These are phyloP conservation scores for Quadroppia sp. DNA, from an alignment of 2,888 invertebrate species.

Conservation along the genomic window DNA sequence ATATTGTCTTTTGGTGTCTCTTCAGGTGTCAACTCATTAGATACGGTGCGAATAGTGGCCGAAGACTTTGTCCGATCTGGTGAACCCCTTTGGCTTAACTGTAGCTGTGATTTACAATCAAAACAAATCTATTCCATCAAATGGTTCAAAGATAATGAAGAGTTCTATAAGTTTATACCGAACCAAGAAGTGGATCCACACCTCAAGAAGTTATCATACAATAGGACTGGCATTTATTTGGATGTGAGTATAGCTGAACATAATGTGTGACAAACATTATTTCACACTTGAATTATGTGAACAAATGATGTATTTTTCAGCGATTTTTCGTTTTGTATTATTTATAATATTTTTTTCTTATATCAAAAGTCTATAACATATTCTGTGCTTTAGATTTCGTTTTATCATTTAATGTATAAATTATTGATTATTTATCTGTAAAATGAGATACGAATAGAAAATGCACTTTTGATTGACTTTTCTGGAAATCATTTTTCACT, in stretches of 20 bases:
- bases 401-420: too few relatives aligned
- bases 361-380: too few relatives aligned
- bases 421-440: too few relatives aligned
- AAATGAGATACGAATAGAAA: too few relatives aligned
- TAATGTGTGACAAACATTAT: too few relatives aligned
- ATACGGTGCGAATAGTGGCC: slow-evolving; percentile 36
- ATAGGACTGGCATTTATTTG: slow-evolving; percentile 27
- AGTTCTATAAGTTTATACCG: slow-evolving; percentile 38
- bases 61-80: slow-evolving; percentile 37
- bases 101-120: slow-evolving; percentile 32
- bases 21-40: slow-evolving; percentile 27
- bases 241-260: slow-evolving; percentile 33
- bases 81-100: slow-evolving; percentile 39
- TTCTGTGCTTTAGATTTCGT: too few relatives aligned
- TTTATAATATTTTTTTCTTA: too few relatives aligned
- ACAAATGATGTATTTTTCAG: too few relatives aligned
- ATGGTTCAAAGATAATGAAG: slow-evolving; percentile 42
- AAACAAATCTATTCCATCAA: slow-evolving; percentile 41
- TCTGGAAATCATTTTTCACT: background rate
- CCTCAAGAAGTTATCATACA: slow-evolving; percentile 33
- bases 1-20: background rate
- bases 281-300: too few relatives aligned
- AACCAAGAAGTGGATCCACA: background rate
- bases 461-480: too few relatives aligned
- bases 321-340: too few relatives aligned